Base-by-base conservation (phyloP, 2,113 vertebrate species). In the Aix galericulata region DNA sequence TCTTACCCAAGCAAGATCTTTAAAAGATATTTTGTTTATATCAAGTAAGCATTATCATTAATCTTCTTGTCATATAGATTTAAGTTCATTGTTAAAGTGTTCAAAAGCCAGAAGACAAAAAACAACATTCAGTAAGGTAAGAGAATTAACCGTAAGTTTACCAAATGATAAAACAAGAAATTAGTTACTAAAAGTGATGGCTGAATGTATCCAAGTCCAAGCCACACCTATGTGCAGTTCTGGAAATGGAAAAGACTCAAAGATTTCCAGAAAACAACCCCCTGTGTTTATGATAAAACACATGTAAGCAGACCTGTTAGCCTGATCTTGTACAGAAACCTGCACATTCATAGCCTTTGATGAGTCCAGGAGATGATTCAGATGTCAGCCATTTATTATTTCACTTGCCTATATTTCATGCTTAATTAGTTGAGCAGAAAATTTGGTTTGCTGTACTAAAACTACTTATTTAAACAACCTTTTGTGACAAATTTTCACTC, bases 401-500 rank as follows among this genome's bases (percentile, higher is more conserved):
- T 32, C 73, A 31, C 44, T 72, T 60, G 60, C 29, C 73, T 55
- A 2, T 42, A 23, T 88, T 58, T 60, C 60, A 22, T 46, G 11
- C 14, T 32, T 27, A 31, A 3, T 2, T 80, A 34, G 63, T 0
- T 42, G 59, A 71, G 32, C 34, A 11, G 71, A 46, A 17, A 25
- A 5, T 38, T 84, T 56, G 63, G 13, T 18, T 63, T 72, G 22
- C 50, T 91, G 27, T 12, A 20, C 29, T 86, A 17, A 11, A 4
- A n/a, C 55, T 64, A 44, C 44, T 73, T 31, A 4, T 18, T 55
- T 55, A 31, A 67, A 32, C 22, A 15, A 36, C n/a, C 23, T 36
- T 3, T 5, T 26, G 25, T 0, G 0, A 21, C 40, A 77, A 58
- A 12, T 31, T 62, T 68, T 64, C 48, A 44, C 44, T 20, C 73